Conservation (phyloP, 2,113 vertebrate species). For the Psephotus haematonotus region DNA sequence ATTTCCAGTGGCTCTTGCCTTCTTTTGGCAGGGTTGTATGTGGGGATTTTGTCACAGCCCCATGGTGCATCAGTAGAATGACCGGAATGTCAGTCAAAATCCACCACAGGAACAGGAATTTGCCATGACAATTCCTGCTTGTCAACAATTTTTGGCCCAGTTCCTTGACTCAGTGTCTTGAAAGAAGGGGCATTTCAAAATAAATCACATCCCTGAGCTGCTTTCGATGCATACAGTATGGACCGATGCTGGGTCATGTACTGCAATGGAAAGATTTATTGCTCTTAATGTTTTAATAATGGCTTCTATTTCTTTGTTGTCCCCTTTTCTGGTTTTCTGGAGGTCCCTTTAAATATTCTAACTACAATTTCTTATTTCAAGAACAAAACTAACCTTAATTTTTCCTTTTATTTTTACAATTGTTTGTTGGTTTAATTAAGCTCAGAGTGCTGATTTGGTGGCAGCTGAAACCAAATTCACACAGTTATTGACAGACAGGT, state of each 20-base stretch:
- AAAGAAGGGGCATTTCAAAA: conserved; percentile 26
- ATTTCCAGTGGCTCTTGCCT: conserved; percentile 39
- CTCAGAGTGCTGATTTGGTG: background rate
- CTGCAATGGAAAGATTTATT: background rate
- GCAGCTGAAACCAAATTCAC: conserved; percentile 10
- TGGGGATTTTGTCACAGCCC: conserved; percentile 22
- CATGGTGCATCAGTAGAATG: background rate
- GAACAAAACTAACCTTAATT: background rate
- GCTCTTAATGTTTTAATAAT: background rate
- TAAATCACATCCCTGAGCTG: background rate
- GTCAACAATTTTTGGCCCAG: conserved; percentile 39
- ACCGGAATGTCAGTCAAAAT: background rate
- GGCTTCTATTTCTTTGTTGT: background rate
- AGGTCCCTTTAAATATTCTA: background rate
- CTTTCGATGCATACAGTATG: background rate
- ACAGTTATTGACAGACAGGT: background rate
- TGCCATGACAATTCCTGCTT: background rate
- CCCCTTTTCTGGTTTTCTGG: conserved; percentile 46
- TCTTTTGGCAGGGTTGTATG: conserved; percentile 38
- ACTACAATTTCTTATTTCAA: background rate
- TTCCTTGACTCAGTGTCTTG: background rate
- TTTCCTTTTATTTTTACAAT: background rate
- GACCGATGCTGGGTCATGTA: background rate
- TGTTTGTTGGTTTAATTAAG: background rate
- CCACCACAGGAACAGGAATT: background rate